phyloP scores from a whole-genome alignment of 2,113 vertebrate genomes.

The Rhodinocichla rosea region DNA sequence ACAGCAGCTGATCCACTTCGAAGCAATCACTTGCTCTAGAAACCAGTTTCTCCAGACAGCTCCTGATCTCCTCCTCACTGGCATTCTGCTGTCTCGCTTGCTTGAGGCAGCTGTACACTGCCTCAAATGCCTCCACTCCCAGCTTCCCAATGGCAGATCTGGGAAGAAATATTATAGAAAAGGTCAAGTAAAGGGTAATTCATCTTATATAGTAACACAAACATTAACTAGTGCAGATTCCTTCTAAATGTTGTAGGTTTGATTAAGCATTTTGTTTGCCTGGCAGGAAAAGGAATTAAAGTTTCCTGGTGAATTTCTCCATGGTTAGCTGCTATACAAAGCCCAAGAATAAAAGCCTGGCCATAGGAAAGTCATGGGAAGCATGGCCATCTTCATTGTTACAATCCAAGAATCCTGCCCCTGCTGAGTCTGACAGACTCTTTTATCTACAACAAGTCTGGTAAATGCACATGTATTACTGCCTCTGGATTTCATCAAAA shows the following conservation, averaged over 20 bases:
- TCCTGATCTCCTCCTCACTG: constrained; percentile 64
- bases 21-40: constrained; percentile 71
- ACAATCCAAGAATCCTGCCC: background rate
- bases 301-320: background rate
- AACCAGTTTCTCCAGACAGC: constrained; percentile 60
- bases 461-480: background rate
- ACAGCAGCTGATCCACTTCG: constrained; percentile 84
- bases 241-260: background rate
- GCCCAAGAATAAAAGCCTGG: background rate
- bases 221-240: background rate
- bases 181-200: background rate
- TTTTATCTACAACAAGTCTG: background rate
- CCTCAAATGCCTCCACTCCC: constrained; percentile 72
- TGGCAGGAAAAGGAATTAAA: background rate
- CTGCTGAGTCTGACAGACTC: background rate
- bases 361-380: background rate
- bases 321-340: background rate
- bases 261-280: background rate
- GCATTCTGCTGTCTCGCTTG: constrained; percentile 58
- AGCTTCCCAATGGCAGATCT: constrained; percentile 77
- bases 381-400: fast-evolving
- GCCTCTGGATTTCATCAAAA: background rate
- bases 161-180: background rate
- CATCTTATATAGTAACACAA: background rate
- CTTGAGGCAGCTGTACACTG: constrained; percentile 76